Percentiles rank a stretch among this genome's conserved stretches.
Evolutionary conservation across 2,888 invertebrate genomes (phyloP).

Genomic region (Eremobia ochroleuca): DNA sequence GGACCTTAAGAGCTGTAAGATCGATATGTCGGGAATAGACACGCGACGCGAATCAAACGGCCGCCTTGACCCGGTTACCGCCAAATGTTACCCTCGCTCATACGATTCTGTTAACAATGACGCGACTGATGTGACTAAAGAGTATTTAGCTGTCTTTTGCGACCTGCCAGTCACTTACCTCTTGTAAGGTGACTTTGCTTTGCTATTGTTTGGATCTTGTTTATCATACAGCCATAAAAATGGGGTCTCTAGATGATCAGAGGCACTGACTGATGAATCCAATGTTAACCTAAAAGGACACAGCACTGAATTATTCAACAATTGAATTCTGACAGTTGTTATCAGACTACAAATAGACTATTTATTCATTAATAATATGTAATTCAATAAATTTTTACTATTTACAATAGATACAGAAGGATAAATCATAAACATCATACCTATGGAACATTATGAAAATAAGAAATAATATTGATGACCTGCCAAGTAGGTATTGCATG

Average conservation of each 20-base stretch:
- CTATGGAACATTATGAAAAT: constrained; percentile 2
- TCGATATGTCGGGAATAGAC: constrained; percentile 72
- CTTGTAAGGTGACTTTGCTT: constrained; percentile 40
- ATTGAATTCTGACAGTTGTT: constrained; percentile 11
- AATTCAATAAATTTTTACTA: constrained; percentile 7
- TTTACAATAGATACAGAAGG: constrained; percentile 13
- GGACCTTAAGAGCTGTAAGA: constrained; percentile 52
- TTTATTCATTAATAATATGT: constrained; percentile 23
- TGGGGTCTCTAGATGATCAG: constrained; percentile 1
- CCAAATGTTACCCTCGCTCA: constrained; percentile 63
- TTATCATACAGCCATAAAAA: constrained; percentile 21
- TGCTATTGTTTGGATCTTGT: constrained; percentile 42
- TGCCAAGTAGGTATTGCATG: neutral
- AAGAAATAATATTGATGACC: constrained; percentile 9
- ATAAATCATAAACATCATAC: neutral
- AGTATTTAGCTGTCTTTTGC: constrained; percentile 41
- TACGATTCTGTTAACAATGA: constrained; percentile 62
- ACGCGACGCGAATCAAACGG: constrained; percentile 71
- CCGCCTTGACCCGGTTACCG: constrained; percentile 74
- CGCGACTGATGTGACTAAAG: constrained; percentile 36
- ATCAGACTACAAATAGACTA: constrained; percentile 7
- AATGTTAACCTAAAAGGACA: constrained; percentile 16
- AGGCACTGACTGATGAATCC: constrained; percentile 14
- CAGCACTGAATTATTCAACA: constrained; percentile 5
- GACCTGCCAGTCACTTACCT: constrained; percentile 40